A percentile compares a stretch with the other conserved stretches of the same genome.
Evolutionary conservation across 2,797 vertebrate species (phyloP).

Genomic region (Anguilla anguilla): DNA sequence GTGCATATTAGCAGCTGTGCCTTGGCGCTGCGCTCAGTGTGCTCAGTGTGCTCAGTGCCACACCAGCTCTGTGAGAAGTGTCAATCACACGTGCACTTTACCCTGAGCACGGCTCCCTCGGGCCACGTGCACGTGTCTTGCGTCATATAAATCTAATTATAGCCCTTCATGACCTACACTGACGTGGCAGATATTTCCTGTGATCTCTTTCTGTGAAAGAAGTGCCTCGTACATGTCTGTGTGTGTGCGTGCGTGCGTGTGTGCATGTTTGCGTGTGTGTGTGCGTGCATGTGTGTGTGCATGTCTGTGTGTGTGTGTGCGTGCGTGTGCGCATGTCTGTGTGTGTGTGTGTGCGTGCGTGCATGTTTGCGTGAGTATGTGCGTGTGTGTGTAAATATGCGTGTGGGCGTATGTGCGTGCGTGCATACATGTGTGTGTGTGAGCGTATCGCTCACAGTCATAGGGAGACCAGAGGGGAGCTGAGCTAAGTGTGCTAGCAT

Average conservation of each 20-base stretch:
- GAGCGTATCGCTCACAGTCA: too few relatives aligned
- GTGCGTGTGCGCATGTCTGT: neutral
- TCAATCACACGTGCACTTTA: conserved; percentile 7
- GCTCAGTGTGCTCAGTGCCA: neutral
- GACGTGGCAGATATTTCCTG: neutral
- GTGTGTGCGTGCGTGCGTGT: neutral
- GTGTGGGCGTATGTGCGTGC: neutral
- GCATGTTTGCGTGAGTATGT: too few relatives aligned
- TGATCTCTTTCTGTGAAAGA: neutral
- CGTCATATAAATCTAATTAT: neutral
- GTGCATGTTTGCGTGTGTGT: neutral
- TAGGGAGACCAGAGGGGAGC: too few relatives aligned
- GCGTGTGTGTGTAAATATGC: too few relatives aligned
- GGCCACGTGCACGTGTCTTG: neutral
- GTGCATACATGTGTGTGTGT: neutral
- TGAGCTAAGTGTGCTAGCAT: neutral
- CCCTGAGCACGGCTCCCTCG: neutral
- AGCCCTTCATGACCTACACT: neutral
- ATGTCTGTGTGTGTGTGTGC: neutral
- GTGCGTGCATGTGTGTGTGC: neutral
- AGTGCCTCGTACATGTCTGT: neutral
- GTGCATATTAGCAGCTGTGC: too few relatives aligned
- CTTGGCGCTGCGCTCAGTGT: neutral
- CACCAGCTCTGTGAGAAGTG: neutral
- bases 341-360: neutral